Evolutionary conservation across 2,113 vertebrate genomes (phyloP).

Genomic region (Muntiacus muntjak): DNA sequence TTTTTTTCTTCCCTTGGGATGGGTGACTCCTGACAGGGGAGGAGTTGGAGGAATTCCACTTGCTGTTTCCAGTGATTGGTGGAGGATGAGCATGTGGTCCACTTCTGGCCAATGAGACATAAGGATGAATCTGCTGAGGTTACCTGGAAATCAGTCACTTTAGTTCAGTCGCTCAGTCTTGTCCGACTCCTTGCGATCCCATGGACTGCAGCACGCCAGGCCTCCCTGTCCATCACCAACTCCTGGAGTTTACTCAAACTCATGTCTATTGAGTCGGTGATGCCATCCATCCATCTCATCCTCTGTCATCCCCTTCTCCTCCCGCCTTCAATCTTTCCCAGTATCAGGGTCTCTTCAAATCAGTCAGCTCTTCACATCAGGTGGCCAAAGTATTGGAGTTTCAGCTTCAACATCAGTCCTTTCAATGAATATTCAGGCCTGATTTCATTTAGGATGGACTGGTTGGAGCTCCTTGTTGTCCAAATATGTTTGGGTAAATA

Average conservation of each 20-base stretch:
- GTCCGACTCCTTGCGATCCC: accelerated
- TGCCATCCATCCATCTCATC: not conserved
- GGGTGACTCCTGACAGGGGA: not conserved
- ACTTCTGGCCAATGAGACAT: not conserved
- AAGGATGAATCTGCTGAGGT: not conserved
- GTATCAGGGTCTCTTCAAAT: not conserved
- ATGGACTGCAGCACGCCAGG: not conserved
- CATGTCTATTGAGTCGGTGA: not conserved
- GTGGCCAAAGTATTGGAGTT: not conserved
- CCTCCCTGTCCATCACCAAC: not conserved
- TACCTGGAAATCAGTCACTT: not conserved
- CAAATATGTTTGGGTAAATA: not conserved
- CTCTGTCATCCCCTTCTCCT: not conserved
- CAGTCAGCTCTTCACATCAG: not conserved
- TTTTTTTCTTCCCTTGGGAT: not conserved
- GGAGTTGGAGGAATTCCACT: not conserved
- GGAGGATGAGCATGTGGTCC: not conserved
- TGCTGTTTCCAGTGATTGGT: not conserved
- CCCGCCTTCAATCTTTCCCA: not conserved
- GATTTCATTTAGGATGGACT: not conserved
- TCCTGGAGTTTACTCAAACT: not conserved
- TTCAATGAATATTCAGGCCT: not conserved
- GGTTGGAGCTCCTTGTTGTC: not conserved
- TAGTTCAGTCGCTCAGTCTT: not conserved
- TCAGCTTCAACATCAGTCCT: not conserved